Evolutionary conservation across 2,888 invertebrate species (phyloP), one percentile per base, ranked within the genome.

Genomic region (Furcula furcula): DNA sequence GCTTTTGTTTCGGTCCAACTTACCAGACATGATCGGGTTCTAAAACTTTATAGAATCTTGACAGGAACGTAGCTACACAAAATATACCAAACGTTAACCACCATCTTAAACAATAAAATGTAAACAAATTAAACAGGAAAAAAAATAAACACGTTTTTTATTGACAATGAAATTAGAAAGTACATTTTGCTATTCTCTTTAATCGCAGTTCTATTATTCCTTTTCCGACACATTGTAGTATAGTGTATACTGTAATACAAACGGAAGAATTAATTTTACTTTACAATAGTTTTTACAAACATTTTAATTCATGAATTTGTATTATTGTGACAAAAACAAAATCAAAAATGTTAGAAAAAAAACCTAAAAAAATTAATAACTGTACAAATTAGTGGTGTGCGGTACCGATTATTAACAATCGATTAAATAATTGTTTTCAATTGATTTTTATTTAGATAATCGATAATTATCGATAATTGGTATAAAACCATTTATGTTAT

Each of bases 1-100:
- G n/a, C n/a, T n/a, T n/a, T n/a, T n/a, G n/a, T 26, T 30, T 11
- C 19, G 27, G 14, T 23, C 5, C 2, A 26, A 45, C 91, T 90
- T 91, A 97, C 97, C 98, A 98, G 14, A 98, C 95, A 92, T 98
- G 98, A 80, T 96, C 94, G 1, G 98, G 98, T 69, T 96, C 94
- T 12, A 94, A 91, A 22, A 98, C 95, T 91, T 96, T 97, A 69
- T 97, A 94, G 77, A 95, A 96, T 62, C 98, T 90, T 6, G 97
- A 97, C 16, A 90, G 81, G 51, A 93, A 82, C 18, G 97, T 94
- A 28, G 94, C 81, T 14, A 91, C 65, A 48, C 93, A 86, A 38
- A 97, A 83, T 18, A 90, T 51, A 15, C 86, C 82, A 76, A 97
- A 94, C 22, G 91, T 72, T 0, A 91, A 49, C 93, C 94, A 94